A percentile compares a stretch with the other conserved stretches of the same genome.
These are phyloP conservation scores for Semotilus atromaculatus DNA, from an alignment of 2,797 vertebrate genomes.

Conservation along the genomic window DNA sequence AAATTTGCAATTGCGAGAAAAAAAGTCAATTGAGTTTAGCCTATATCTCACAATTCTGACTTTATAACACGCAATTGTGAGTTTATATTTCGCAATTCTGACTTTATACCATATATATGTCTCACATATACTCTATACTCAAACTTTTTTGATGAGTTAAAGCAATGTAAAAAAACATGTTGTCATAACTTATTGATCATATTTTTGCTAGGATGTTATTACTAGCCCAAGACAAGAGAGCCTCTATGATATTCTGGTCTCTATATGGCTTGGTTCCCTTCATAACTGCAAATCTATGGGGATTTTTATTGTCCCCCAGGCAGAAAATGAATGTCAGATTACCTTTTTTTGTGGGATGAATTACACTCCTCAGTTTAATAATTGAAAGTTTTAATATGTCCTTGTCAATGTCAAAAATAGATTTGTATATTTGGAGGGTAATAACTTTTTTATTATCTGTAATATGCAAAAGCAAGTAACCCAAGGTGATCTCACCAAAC, in stretches of 20 bases:
- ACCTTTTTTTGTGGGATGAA: background rate
- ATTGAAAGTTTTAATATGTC: background rate
- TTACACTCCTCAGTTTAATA: background rate
- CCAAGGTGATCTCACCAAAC: slow-evolving; percentile 84
- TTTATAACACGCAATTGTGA: too few relatives aligned
- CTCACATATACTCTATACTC: too few relatives aligned
- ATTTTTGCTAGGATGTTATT: background rate
- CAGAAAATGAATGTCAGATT: background rate
- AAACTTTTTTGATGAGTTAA: too few relatives aligned
- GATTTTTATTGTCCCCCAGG: background rate
- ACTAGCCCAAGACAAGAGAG: background rate
- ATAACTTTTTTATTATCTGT: background rate
- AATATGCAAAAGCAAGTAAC: slow-evolving; percentile 8
- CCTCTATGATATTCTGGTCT: slow-evolving; percentile 6
- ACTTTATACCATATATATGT: too few relatives aligned
- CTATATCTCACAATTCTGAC: too few relatives aligned
- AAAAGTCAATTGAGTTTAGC: too few relatives aligned
- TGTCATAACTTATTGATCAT: too few relatives aligned
- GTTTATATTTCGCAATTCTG: too few relatives aligned
- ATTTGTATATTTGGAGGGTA: background rate
- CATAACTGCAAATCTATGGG: background rate
- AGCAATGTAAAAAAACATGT: too few relatives aligned
- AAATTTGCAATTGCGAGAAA: too few relatives aligned
- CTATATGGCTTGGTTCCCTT: background rate
- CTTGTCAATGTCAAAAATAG: background rate